Percentiles rank a stretch among this genome's conserved stretches.
These are phyloP conservation scores for Uria aalge DNA, from an alignment of 2,113 vertebrate genomes.

Conservation along the genomic window DNA sequence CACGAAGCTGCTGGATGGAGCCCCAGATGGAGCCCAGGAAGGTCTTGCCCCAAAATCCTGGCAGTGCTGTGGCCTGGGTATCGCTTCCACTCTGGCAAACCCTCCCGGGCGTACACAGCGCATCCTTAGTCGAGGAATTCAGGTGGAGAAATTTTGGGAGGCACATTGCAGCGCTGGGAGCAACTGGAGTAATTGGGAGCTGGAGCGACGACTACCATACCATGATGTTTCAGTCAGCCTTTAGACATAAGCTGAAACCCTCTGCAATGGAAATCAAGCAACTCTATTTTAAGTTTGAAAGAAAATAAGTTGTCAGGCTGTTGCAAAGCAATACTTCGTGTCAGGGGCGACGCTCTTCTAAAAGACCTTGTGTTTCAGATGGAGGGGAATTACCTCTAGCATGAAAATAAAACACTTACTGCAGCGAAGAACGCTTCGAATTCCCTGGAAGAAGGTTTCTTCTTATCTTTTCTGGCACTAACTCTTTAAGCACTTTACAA, in stretches of 20 bases:
- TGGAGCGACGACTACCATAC: not conserved
- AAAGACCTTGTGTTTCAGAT: not conserved
- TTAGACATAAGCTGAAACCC: not conserved
- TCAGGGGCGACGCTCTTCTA: rapidly evolving
- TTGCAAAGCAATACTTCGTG: not conserved
- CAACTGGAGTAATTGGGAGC: rapidly evolving
- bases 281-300: not conserved
- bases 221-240: not conserved
- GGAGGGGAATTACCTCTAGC: not conserved
- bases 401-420: not conserved
- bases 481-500: not conserved
- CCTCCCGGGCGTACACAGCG: rapidly evolving
- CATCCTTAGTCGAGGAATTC: rapidly evolving
- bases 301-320: not conserved
- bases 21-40: not conserved
- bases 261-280: not conserved
- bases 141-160: not conserved
- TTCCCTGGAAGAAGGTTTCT: not conserved
- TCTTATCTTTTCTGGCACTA: not conserved
- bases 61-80: not conserved
- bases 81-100: not conserved
- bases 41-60: not conserved
- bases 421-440: not conserved
- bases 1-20: rapidly evolving
- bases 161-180: not conserved